Percentiles rank a stretch among this genome's conserved stretches.
These are phyloP conservation scores for Acanthosepion lycidas DNA, from an alignment of 2,888 invertebrate species.

Conservation along the genomic window DNA sequence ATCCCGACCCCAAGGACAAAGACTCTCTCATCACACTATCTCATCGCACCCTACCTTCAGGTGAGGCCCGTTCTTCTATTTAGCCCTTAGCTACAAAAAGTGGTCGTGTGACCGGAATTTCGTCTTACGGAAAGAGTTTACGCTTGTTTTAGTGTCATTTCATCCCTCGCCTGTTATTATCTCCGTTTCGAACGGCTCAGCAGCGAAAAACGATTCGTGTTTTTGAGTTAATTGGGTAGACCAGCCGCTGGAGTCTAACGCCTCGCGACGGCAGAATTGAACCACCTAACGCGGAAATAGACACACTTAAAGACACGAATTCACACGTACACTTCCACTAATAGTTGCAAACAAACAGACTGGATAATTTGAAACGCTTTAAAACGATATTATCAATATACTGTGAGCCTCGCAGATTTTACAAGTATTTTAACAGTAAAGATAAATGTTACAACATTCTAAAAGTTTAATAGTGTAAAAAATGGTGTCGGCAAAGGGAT, in stretches of 20 bases:
- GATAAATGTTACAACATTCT: too few species aligned
- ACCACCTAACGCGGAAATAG: not conserved
- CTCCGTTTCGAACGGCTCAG: not conserved
- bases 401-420: not conserved
- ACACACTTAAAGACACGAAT: not conserved
- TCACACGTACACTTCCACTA: not conserved
- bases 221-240: constrained; percentile 22
- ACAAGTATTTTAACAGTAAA: not conserved
- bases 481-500: too few species aligned
- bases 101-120: too few species aligned
- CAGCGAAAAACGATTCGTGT: not conserved
- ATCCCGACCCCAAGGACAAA: not conserved
- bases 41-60: not conserved
- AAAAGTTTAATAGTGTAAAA: too few species aligned
- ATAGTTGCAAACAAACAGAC: not conserved
- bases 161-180: not conserved
- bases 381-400: not conserved
- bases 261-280: not conserved
- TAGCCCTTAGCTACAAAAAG: not conserved
- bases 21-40: not conserved
- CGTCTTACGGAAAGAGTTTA: not conserved
- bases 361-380: not conserved
- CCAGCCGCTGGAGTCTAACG: constrained; percentile 33
- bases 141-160: not conserved
- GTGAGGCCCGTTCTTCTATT: not conserved